Evolutionary conservation across 1,140 invertebrate genomes (phyloP).

Genomic region (Scylla paramamosain): DNA sequence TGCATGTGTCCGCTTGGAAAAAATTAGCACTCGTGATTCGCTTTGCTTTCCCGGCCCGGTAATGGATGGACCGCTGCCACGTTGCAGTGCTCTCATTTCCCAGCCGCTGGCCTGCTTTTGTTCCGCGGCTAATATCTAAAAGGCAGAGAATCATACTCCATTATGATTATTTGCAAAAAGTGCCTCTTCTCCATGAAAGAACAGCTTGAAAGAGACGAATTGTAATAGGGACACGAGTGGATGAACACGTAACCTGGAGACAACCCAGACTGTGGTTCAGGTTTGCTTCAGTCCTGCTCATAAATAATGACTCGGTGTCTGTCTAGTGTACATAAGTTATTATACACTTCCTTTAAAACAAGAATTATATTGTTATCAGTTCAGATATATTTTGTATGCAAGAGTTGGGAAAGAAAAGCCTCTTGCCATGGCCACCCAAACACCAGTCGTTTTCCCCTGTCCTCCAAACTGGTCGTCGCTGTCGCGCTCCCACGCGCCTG

Average conservation of each 20-base stretch:
- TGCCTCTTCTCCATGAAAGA: background rate
- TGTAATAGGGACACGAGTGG: background rate
- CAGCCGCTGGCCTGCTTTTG: background rate
- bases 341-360: no score
- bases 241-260: background rate
- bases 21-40: background rate
- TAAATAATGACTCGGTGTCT: no score
- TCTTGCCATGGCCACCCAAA: no score
- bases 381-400: no score
- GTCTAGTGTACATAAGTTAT: no score
- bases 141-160: background rate
- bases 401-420: no score
- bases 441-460: no score
- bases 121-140: background rate
- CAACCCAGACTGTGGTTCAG: background rate
- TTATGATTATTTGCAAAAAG: conserved; percentile 15
- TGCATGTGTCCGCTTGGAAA: background rate
- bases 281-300: background rate
- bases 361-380: no score
- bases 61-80: background rate
- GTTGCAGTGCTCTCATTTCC: background rate
- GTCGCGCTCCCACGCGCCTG: no score
- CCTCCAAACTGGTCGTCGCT: no score
- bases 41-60: background rate
- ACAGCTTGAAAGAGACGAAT: background rate